A percentile compares a stretch with the other conserved stretches of the same genome.
Evolutionary conservation across 2,797 vertebrate genomes (phyloP).

Genomic region (Clarias platycephalus): DNA sequence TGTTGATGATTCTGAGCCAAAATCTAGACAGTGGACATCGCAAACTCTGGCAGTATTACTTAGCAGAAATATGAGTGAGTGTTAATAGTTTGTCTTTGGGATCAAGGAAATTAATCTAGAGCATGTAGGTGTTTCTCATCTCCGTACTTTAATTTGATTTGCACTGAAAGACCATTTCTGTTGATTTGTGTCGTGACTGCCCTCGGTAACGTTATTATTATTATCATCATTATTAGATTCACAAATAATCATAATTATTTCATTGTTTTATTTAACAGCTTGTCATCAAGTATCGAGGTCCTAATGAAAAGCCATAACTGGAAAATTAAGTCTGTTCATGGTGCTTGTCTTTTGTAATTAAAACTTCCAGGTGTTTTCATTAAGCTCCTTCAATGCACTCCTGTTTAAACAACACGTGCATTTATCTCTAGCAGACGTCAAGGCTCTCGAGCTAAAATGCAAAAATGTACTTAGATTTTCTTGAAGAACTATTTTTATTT

Average conservation of each 20-base stretch:
- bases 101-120: neutral
- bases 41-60: neutral
- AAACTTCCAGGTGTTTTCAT: conserved; percentile 39
- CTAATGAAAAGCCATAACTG: conserved; percentile 38
- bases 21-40: neutral
- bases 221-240: neutral
- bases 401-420: conserved; percentile 31
- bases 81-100: neutral
- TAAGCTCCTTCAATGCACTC: conserved; percentile 19
- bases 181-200: neutral
- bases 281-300: conserved; percentile 13
- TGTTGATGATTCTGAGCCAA: too few species aligned
- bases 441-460: neutral
- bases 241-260: neutral
- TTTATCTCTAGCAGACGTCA: conserved; percentile 8
- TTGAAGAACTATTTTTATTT: neutral
- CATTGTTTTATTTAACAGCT: conserved; percentile 7
- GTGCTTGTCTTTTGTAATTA: conserved; percentile 31
- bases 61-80: neutral
- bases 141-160: neutral
- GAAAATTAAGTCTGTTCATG: conserved; percentile 44
- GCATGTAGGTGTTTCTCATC: neutral
- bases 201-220: neutral
- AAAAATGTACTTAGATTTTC: conserved; percentile 9
- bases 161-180: neutral